Conservation (phyloP, 2,113 vertebrate genomes). For the Nyctereutes procyonoides region DNA sequence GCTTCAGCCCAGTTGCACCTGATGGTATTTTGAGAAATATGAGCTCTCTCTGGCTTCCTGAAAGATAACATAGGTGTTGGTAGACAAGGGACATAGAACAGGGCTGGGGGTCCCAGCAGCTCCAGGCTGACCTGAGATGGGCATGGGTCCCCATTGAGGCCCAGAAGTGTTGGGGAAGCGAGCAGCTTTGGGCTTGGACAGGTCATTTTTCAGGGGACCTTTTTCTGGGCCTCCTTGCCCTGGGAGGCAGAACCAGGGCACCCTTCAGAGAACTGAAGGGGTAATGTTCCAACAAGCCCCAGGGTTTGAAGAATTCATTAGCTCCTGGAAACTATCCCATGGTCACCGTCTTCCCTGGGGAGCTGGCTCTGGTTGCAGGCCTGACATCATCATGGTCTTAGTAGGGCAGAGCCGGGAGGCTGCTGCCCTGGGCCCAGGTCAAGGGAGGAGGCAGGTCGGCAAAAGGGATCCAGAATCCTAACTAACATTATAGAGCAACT, state of each 20-base stretch:
- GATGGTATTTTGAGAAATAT: not conserved
- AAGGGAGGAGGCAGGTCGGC: not conserved
- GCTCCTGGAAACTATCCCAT: not conserved
- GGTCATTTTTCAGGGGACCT: not conserved
- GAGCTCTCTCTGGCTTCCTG: not conserved
- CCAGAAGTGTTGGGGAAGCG: fast-evolving
- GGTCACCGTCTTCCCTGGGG: not conserved
- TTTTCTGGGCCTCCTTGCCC: not conserved
- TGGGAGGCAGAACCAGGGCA: not conserved
- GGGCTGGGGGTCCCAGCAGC: not conserved
- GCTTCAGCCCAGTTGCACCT: too few relatives aligned
- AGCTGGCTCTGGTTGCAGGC: not conserved
- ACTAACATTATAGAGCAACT: not conserved
- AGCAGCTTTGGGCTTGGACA: not conserved
- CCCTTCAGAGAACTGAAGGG: not conserved
- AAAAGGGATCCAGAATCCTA: not conserved
- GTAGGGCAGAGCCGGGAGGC: not conserved
- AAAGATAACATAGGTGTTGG: not conserved
- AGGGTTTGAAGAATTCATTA: constrained; percentile 44
- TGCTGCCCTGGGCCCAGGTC: not conserved
- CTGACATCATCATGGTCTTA: not conserved
- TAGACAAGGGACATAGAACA: not conserved
- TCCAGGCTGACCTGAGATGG: not conserved
- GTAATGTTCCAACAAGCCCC: not conserved
- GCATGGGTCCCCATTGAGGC: not conserved